Conservation (phyloP, 2,888 invertebrate species). For the Beris chalybata region DNA sequence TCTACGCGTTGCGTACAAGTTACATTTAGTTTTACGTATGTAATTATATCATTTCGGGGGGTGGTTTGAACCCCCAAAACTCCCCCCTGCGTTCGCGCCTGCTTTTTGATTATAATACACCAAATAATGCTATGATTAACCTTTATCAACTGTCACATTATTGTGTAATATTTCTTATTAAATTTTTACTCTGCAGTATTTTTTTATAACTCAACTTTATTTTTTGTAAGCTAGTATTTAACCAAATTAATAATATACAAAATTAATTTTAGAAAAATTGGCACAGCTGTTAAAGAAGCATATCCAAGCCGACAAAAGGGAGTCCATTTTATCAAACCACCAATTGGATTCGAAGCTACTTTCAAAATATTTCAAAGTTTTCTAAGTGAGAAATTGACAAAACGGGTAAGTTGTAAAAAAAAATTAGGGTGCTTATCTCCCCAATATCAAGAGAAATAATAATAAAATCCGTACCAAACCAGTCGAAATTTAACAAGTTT, state of each 20-base stretch:
- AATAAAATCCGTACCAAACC: conserved; percentile 38
- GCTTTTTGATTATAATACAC: background rate
- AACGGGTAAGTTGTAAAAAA: conserved; percentile 54
- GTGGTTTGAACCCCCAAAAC: too few relatives aligned
- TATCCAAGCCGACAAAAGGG: conserved; percentile 63
- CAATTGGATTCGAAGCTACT: conserved; percentile 61
- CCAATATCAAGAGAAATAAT: background rate
- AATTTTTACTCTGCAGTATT: background rate
- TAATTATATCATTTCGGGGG: too few relatives aligned
- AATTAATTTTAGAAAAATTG: conserved; percentile 35
- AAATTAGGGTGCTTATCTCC: too few relatives aligned
- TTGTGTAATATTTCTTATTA: too few relatives aligned
- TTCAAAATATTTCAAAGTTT: conserved; percentile 60
- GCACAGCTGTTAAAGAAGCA: conserved; percentile 57
- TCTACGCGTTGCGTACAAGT: too few relatives aligned
- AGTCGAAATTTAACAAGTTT: too few relatives aligned
- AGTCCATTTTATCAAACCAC: conserved; percentile 61
- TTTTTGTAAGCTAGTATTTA: too few relatives aligned
- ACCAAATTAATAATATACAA: background rate
- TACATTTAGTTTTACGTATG: too few relatives aligned
- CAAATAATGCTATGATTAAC: background rate
- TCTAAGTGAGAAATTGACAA: conserved; percentile 62
- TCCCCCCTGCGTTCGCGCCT: too few relatives aligned
- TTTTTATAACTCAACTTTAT: background rate
- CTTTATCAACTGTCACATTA: too few relatives aligned